These are phyloP conservation scores for Trachymyrmex septentrionalis DNA, from an alignment of 1,140 invertebrate species.

Conservation along the genomic window DNA sequence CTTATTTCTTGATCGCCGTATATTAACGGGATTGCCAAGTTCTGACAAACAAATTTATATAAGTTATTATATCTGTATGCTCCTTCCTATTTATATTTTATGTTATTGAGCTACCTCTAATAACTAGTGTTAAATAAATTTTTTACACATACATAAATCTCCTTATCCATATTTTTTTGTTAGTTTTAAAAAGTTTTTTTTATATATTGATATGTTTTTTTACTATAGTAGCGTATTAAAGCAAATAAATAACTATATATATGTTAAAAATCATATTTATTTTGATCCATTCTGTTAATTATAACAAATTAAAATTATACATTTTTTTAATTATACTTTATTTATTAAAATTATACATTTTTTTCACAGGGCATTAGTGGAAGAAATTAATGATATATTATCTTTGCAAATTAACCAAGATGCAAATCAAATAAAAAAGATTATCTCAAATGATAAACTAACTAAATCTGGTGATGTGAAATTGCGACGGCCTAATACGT, in stretches of 20 bases:
- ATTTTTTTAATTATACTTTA: not conserved
- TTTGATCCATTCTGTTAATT: not conserved
- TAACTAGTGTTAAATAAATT: too few species aligned
- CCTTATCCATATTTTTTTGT: too few species aligned
- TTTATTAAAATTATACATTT: not conserved
- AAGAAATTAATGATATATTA: not conserved
- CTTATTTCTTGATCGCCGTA: too few species aligned
- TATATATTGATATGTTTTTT: not conserved
- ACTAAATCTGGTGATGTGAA: not conserved
- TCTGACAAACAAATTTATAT: too few species aligned
- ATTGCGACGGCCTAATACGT: constrained; percentile 8
- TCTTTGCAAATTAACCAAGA: not conserved
- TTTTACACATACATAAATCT: too few species aligned
- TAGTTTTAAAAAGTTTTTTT: not conserved
- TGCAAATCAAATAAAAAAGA: not conserved
- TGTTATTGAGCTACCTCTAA: too few species aligned
- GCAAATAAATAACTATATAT: not conserved
- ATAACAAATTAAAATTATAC: not conserved
- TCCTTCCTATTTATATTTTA: too few species aligned
- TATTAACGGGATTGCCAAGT: too few species aligned
- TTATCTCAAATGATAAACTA: not conserved
- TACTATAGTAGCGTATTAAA: not conserved
- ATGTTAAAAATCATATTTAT: constrained; percentile 7
- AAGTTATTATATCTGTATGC: too few species aligned
- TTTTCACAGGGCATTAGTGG: not conserved